Evolutionary conservation across 2,113 vertebrate genomes (phyloP), one percentile per base, ranked within the genome.

Genomic region (Sinocyclocheilus grahami): DNA sequence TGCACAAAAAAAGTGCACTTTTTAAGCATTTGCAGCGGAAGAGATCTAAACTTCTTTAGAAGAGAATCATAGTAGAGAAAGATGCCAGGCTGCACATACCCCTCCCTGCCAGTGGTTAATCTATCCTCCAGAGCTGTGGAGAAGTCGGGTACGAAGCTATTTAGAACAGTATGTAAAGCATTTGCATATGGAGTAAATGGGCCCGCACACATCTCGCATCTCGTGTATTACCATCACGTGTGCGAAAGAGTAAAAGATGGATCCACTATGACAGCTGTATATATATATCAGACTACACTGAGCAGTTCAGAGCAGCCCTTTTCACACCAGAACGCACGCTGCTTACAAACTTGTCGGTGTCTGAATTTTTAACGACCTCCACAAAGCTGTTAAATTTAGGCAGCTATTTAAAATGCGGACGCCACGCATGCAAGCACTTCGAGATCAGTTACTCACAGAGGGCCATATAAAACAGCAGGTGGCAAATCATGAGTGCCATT

Each of bases 301-400:
- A 63, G 22, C n/a, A 22, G 51, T 39, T 72, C 24, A 55, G 30
- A 55, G 12, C n/a, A 0, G 7, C 11, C 12, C 42, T 51, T 69
- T 51, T 88, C 58, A 22, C 62, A 58, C 46, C 69, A 62, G 62
- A 22, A 88, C 48, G 8, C 33, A 55, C 30, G 85, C 83, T 77
- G 46, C 89, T 76, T 63, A 75, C 79, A 89, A 89, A 90, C 77
- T 82, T 85, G 65, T 65, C 60, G 80, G 74, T 78, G 76, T 71
- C 60, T 86, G 92, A 89, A 90, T 92, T 91, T 87, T 88, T 86
- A 92, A 77, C 91, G 92, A 92, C 92, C 90, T 93, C 90, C 90
- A 92, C 91, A 92, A 94, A 95, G 92, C 92, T 90, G 95, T 93
- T 96, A 96, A 94, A 95, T 96, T 95, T 96, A 96, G 94, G 91